Base-by-base conservation (phyloP, 2,797 vertebrate species). In the Chelon labrosus region DNA sequence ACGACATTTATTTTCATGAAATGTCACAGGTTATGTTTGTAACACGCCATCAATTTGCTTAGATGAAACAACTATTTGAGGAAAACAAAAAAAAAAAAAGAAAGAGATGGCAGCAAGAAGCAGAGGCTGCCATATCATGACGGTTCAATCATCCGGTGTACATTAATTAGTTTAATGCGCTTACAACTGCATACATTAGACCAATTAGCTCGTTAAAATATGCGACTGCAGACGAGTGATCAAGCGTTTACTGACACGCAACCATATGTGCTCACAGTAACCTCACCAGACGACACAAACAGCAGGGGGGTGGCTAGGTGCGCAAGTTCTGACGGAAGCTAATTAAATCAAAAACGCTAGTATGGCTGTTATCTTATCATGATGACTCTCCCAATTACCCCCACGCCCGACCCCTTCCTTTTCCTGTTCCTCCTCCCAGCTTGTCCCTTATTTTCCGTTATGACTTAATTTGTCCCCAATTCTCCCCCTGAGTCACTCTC, bases 321-420 rank as follows among this genome's bases (percentile, higher is more conserved):
- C 31, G 10, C 50, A 1, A 55, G 49, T 71, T 89, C 82, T 85
- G 70, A 79, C 16, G 55, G 70, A 52, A 74, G 70, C 78, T 86
- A 73, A 84, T 91, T 86, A 77, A 77, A 85, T 37, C 31, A 62
- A 73, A 81, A 82, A 85, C 42, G 85, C 60, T 58, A 44, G 54
- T 52, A 22, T 17, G 65, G 65, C 77, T 79, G 80, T 83, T 85
- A 77, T 90, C 78, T 89, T 92, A 88, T 87, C 72, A 73, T 68
- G 39, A 27, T 67, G 58, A 82, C 75, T 81, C 17, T 88, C 79
- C 86, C 75, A 73, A 88, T 88, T 91, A 84, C 31, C 73, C 65
- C 60, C 56, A 54, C 89, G 73, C 57, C 55, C 89, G 73, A 89
- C 82, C 64, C 46, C 16, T 62, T 72, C 69, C 75, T 17, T 46